A percentile compares a stretch with the other conserved stretches of the same genome.
Evolutionary conservation across 2,888 invertebrate genomes (phyloP).

Genomic region (Ommatoiulus sabulosus): DNA sequence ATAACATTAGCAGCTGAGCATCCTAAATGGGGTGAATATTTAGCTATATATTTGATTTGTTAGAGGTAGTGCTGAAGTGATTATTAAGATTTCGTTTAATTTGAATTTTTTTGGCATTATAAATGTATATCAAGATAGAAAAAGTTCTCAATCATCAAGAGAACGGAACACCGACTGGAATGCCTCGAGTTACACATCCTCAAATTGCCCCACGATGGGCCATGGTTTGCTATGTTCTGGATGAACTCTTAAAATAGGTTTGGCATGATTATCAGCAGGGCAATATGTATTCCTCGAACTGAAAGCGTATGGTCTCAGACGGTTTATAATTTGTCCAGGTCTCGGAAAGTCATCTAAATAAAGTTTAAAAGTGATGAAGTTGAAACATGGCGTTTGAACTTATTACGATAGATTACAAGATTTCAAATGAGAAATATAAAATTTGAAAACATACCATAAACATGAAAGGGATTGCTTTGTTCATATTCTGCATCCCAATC

Average conservation of each 20-base stretch:
- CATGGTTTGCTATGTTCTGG: not conserved
- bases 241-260: conserved; percentile 1
- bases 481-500: conserved; percentile 50
- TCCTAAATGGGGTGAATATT: too few relatives aligned
- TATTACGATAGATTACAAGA: not conserved
- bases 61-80: too few relatives aligned
- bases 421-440: not conserved
- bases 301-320: not conserved
- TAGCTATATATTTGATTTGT: too few relatives aligned
- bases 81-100: too few relatives aligned
- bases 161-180: not conserved
- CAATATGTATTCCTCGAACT: not conserved
- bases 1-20: too few relatives aligned
- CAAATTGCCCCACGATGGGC: conserved; percentile 16
- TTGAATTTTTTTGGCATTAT: too few relatives aligned
- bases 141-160: not conserved
- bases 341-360: conserved; percentile 21
- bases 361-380: not conserved
- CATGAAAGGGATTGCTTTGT: conserved; percentile 49
- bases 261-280: conserved; percentile 50
- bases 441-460: not conserved
- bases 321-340: not conserved
- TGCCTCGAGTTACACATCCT: not conserved
- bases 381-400: not conserved
- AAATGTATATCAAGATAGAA: not conserved